Evolutionary conservation across 2,113 vertebrate species (phyloP), one percentile per base, ranked within the genome.

Genomic region (Odontesthes bonariensis): DNA sequence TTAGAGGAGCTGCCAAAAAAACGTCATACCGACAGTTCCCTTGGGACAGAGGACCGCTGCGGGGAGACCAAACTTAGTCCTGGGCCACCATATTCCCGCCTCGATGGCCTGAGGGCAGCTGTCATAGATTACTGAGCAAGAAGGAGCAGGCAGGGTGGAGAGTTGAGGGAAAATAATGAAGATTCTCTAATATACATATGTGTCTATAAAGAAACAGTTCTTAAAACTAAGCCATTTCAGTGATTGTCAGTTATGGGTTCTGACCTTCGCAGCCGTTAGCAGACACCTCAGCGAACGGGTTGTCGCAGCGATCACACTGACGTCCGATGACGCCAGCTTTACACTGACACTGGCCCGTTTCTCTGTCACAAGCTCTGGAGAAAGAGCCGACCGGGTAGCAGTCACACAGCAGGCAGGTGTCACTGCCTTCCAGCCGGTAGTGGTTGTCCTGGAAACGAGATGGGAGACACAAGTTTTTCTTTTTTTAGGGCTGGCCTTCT

Each of bases 221-320:
- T 6, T 59, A 44, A 33, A 5, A 61, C 58, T 0, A 64, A 65
- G 4, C n/a, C 13, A 31, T 60, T 52, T 20, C 12, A 19, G 10
- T 38, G 3, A 22, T 1, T 35, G 31, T 72, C 11, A 44, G 47
- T 70, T 9, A 55, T 3, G 6, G 8, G n/a, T 60, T 59, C 94
- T 68, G 63, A 97, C 98, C 97, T 96, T 99, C 96, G 0, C 97
- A 99, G 88, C 97, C 98, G 0, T 93, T 95, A 42, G 93, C 77
- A 0, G 97, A 97, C 58, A 99, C 97, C 89, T 99, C 98, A 0
- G 98, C 98, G 0, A 99, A 99, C 6, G 98, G 98, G 84, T 99
- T 99, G 88, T 99, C 98, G 8, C 98, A 99, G 86, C 82, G 96
- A 87, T 99, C 96, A 40, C 98, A 99, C 89, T 96, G 97, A 2